phyloP scores from a whole-genome alignment of 1,140 invertebrate species.

The Linepithema humile region DNA sequence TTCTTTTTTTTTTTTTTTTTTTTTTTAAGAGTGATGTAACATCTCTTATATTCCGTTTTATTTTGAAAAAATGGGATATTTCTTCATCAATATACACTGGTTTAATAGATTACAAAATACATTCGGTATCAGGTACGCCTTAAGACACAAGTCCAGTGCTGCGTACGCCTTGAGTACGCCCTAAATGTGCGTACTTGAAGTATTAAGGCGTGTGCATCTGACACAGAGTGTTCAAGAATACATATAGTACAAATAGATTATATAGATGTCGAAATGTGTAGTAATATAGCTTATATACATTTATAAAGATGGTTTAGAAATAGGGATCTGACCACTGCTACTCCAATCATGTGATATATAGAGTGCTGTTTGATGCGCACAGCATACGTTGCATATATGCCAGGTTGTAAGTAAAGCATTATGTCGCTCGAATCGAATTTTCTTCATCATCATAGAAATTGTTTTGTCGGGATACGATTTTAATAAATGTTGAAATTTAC shows the following conservation, averaged over 20 bases:
- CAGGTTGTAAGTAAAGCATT: conserved; percentile 76
- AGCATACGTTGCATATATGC: no score
- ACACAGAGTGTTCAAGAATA: not conserved
- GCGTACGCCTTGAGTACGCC: no score
- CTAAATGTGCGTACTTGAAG: not conserved
- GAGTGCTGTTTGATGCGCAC: conserved; percentile 59
- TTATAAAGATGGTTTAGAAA: conserved; percentile 6
- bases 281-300: not conserved
- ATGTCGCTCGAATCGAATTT: no score
- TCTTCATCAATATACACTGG: not conserved
- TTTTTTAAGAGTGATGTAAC: not conserved
- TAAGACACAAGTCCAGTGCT: not conserved
- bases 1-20: no score
- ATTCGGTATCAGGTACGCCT: not conserved
- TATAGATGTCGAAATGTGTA: conserved; percentile 3
- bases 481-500: no score
- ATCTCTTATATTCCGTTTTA: not conserved
- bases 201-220: not conserved
- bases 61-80: not conserved
- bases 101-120: not conserved
- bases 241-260: conserved; percentile 35
- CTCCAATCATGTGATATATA: conserved; percentile 55
- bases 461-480: no score
- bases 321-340: conserved; percentile 27
- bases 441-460: no score